Conservation (phyloP, 2,888 invertebrate species). For the Drosophila incognita region DNA sequence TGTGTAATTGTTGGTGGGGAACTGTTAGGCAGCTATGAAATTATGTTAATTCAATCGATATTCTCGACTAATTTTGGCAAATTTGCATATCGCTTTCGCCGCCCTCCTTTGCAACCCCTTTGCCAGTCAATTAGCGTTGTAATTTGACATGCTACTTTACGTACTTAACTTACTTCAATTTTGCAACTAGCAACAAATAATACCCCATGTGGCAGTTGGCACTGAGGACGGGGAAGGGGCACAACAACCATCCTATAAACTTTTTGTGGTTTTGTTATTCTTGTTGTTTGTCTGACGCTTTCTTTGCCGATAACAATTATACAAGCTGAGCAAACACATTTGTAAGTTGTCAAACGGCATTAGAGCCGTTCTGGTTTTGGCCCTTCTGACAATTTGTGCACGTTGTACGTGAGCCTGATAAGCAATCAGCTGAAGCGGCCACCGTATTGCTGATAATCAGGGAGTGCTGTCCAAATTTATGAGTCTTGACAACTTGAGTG, state of each 20-base stretch:
- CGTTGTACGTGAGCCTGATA: conserved; percentile 37
- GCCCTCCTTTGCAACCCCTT: conserved; percentile 17
- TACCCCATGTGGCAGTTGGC: conserved; percentile 1
- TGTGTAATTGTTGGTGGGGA: conserved; percentile 41
- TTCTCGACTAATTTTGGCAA: conserved; percentile 51
- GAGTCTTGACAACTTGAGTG: conserved; percentile 55
- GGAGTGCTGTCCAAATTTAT: conserved; percentile 58
- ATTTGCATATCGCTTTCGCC: conserved; percentile 38
- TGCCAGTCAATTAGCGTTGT: conserved; percentile 66
- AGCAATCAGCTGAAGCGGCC: conserved; percentile 31
- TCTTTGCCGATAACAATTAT: conserved; percentile 62
- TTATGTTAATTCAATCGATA: conserved; percentile 74
- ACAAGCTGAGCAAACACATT: conserved; percentile 63
- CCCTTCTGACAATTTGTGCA: conserved; percentile 3
- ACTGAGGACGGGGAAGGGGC: neutral
- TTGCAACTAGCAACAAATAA: neutral
- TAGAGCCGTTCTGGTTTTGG: conserved; percentile 47
- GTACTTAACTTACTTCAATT: conserved; percentile 19
- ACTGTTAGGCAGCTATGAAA: conserved; percentile 30
- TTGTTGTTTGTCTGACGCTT: conserved; percentile 9
- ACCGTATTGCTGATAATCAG: conserved; percentile 28
- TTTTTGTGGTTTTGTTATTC: neutral
- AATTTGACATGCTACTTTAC: conserved; percentile 68
- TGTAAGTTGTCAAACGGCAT: conserved; percentile 67
- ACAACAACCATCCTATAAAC: neutral